These are phyloP conservation scores for Cyphomyrus discorhynchus DNA, from an alignment of 2,113 vertebrate genomes.

Conservation along the genomic window DNA sequence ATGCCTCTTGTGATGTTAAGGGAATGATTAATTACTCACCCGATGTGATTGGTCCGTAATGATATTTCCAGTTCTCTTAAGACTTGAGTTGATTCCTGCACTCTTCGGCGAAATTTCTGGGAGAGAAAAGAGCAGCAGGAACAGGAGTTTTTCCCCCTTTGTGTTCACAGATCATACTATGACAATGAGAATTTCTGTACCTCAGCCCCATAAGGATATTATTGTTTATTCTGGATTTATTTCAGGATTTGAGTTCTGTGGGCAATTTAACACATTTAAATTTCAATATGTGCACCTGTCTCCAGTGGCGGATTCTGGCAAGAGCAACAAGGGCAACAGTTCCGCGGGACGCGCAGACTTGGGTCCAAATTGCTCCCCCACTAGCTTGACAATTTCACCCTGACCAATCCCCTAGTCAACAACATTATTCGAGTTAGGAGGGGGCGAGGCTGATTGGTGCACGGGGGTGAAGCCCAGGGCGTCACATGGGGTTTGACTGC, in stretches of 20 bases:
- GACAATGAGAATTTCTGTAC: background rate
- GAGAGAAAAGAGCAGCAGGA: slow-evolving; percentile 25
- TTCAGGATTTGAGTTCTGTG: background rate
- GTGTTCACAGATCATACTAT: background rate
- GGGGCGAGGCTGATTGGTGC: too few species aligned
- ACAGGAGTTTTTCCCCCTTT: background rate
- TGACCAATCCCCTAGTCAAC: too few species aligned
- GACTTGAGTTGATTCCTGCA: slow-evolving; percentile 84
- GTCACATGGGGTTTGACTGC: too few species aligned
- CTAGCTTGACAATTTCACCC: too few species aligned
- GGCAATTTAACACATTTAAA: background rate
- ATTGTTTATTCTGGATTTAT: background rate
- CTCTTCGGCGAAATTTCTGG: slow-evolving; percentile 81
- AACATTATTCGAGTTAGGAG: too few species aligned
- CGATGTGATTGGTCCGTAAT: slow-evolving; percentile 82
- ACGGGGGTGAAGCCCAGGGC: too few species aligned
- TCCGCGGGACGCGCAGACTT: too few species aligned
- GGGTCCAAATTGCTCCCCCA: too few species aligned
- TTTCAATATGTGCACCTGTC: background rate
- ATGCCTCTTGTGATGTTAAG: background rate
- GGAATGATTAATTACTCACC: slow-evolving; percentile 55
- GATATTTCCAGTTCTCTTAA: slow-evolving; percentile 87
- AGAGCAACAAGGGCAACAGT: too few species aligned
- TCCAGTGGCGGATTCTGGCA: background rate
- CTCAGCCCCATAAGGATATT: background rate